Base-by-base conservation (phyloP, 2,888 invertebrate genomes). In the Zaprionus lineosus region DNA sequence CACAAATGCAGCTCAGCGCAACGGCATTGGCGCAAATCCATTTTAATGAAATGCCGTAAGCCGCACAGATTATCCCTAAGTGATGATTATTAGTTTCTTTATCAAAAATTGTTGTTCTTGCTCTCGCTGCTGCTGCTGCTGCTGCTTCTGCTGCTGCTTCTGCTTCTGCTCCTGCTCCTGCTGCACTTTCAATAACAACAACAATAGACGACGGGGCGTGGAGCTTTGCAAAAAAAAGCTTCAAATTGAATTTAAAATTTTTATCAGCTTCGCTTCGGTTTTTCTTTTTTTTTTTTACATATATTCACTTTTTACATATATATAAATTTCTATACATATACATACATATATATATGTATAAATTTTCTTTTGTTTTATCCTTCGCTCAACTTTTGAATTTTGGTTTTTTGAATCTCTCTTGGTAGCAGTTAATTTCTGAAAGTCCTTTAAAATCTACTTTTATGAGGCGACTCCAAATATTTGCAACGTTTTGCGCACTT, bases 1-100 rank as follows among this genome's bases (percentile, higher is more conserved):
- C 78, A 78, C 66, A 78, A 78, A 82, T 77, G 77, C 77, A 78
- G 73, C 69, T 82, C 58, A 82, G 78, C 66, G 60, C 55, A 55
- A 56, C 56, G 78, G 66, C 72, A 69, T 81, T 77, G 65, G 58
- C 74, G 72, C 65, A 78, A 78, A 78, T 73, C 78, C 78, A 78
- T 78, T 78, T 78, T 78, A 78, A 82, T 78, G 78, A 82, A 77
- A 74, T 69, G 70, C 70, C 46, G 21, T 62, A 62, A 71, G 62
- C 71, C 58, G 33, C 51, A 55, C 55, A 64, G 69, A 68, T 79
- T 52, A 78, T 72, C 79, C 72, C 57, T 62, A 68, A 71, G 61
- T 61, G 59, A 61, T 72, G 78, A 57, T 68, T 63, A 77, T 71
- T 71, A 63, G 63, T 59, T 48, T 39, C 39, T 41, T 12, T 28